Base-by-base conservation (phyloP, 2,113 vertebrate species). In the Colinus virginianus region DNA sequence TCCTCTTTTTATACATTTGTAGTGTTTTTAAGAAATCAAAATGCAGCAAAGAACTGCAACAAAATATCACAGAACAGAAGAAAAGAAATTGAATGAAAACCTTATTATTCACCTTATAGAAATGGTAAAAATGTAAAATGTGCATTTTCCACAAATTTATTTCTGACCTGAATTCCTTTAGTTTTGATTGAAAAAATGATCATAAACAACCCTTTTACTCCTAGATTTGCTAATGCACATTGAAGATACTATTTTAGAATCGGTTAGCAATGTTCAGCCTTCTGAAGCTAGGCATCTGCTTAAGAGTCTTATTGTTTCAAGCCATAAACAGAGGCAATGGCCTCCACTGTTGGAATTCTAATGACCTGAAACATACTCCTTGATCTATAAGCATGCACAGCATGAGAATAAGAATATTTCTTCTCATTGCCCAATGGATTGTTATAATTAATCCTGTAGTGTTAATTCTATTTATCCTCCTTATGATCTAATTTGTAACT, bases 1-100 rank as follows among this genome's bases (percentile, higher is more conserved):
- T 88, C 82, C 48, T 66, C 53, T 74, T 83, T 93, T 45, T 85
- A n/a, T 90, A 94, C 82, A 79, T 46, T 91, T 38, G 40, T 90
- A 78, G 67, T 49, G 53, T 55, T 90, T 93, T 90, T 67, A 74
- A 40, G 51, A 77, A 70, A 45, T 45, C 28, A 64, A 85, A 94
- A 28, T 74, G 7, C 45, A 43, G 56, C 43, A 68, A 78, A 88
- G 45, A 88, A 75, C 28, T 70, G 79, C 23, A 53, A 77, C 90
- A 91, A 48, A 81, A 56, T 75, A 68, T 48, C 40, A 51, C 28
- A 46, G 53, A 30, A 25, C 20, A 84, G 53, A 95, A 81, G 42
- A 42, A 90, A 91, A 84, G 20, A 9, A 88, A 76, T 23, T 43
- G 30, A 72, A 91, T 51, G 58, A 80, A 72, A 36, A 58, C 76